Conservation (phyloP, 2,797 vertebrate genomes). For the Bradypodion ventrale region DNA sequence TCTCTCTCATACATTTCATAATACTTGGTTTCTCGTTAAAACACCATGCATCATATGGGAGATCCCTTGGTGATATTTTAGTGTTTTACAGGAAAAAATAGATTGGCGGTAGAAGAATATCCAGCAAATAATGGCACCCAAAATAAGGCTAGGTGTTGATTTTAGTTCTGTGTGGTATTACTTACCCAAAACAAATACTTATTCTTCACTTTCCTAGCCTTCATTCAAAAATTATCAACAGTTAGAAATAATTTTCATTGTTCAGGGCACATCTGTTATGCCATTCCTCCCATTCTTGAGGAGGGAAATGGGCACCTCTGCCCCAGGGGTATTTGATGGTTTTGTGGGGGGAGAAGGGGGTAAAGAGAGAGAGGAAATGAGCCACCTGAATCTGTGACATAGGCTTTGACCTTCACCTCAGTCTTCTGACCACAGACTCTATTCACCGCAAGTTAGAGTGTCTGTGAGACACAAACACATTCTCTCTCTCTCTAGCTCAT, state of each 20-base stretch:
- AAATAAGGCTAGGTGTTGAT: neutral
- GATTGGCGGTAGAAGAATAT: neutral
- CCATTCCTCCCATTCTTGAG: slow-evolving; percentile 31
- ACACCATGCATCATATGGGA: neutral
- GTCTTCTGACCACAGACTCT: slow-evolving; percentile 76
- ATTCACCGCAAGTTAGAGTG: slow-evolving; percentile 78
- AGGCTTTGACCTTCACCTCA: slow-evolving; percentile 92
- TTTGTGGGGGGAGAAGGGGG: slow-evolving; percentile 30
- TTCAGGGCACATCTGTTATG: slow-evolving; percentile 9
- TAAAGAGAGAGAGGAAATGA: slow-evolving; percentile 80
- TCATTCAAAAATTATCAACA: neutral
- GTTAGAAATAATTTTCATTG: neutral
- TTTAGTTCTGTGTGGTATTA: neutral
- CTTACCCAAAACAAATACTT: neutral
- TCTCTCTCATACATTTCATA: neutral
- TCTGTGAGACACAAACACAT: slow-evolving; percentile 76
- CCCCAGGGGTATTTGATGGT: slow-evolving; percentile 37
- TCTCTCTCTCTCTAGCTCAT: slow-evolving; percentile 76
- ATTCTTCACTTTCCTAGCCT: neutral
- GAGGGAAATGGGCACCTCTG: slow-evolving; percentile 17
- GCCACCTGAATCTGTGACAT: slow-evolving; percentile 89
- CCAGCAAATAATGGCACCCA: neutral
- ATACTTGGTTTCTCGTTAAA: neutral
- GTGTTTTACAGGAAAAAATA: neutral
- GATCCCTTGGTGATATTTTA: neutral